Base-by-base conservation (phyloP, 2,797 vertebrate genomes). In the Enteromius thamalakanensis region DNA sequence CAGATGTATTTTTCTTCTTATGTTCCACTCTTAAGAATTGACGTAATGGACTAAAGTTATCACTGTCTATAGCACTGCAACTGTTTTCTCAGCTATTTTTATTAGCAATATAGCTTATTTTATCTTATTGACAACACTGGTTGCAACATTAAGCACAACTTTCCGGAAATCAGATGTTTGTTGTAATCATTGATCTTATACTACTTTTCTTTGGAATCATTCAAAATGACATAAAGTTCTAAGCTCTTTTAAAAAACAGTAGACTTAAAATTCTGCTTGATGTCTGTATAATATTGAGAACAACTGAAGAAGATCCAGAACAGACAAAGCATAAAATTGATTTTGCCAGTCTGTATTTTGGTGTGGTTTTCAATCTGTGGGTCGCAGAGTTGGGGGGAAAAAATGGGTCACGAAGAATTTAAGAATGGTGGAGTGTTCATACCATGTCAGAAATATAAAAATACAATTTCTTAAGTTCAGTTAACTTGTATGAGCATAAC, bases 261-360 rank as follows among this genome's bases (percentile, higher is more conserved):
- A 26, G 26, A 74, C 29, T 32, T n/a, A 5, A 72, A 17, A 42
- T 80, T 15, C 21, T 55, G 37, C 37, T 68, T n/a, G 8, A 64
- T 49, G 64, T 74, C 26, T n/a, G 34, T 29, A n/a, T 70, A 23
- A n/a, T 69, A 60, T 45, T 81, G 29, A 74, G 15, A 81, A 65
- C 70, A 64, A 75, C 70, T 74, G 55, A 74, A 47, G 45, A 49
- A 40, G 45, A 65, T 49, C 21, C 42, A 81, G 21, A 75, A n/a
- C 42, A 65, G 69, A 26, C 14, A 65, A 37, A 9, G 58, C 55
- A 74, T 60, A 19, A 40, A 51, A 40, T 81, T 21, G 42, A 1
- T 74, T 74, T 65, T 51, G 58, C 17, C 9, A 1, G 29, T 26
- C 19, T 74, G 37, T 32, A 15, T 45, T 76, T 29, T 62, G n/a